phyloP scores from a whole-genome alignment of 2,888 invertebrate genomes.

The Sturmia bella region DNA sequence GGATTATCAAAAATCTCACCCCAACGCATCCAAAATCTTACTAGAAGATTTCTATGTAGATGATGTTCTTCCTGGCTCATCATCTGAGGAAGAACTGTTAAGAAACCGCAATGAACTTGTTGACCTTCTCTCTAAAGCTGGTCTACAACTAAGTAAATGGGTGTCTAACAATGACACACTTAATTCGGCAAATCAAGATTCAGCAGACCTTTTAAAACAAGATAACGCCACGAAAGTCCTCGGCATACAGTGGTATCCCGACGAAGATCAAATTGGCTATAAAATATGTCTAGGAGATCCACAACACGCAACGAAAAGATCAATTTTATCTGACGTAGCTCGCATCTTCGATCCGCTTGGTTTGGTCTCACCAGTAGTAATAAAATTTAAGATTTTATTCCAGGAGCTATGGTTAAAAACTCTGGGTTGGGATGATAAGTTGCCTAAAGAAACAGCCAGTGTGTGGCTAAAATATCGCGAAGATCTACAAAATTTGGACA shows the following conservation, averaged over 20 bases:
- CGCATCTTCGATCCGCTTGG: slow-evolving; percentile 66
- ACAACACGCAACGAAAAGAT: slow-evolving; percentile 4
- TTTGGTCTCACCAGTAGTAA: slow-evolving; percentile 52
- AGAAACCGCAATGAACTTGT: slow-evolving; percentile 43
- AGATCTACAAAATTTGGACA: background rate
- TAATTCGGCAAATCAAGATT: background rate
- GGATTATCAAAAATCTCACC: slow-evolving; percentile 52
- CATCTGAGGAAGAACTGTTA: slow-evolving; percentile 41
- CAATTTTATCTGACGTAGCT: slow-evolving; percentile 44
- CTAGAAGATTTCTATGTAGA: slow-evolving; percentile 67
- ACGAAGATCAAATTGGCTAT: slow-evolving; percentile 34
- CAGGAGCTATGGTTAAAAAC: slow-evolving; percentile 61
- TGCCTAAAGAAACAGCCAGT: slow-evolving; percentile 26
- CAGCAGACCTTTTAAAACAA: background rate
- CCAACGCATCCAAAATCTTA: slow-evolving; percentile 54
- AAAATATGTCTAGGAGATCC: slow-evolving; percentile 10
- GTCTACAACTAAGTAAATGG: slow-evolving; percentile 41
- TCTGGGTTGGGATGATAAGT: slow-evolving; percentile 61
- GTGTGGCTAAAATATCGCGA: slow-evolving; percentile 25
- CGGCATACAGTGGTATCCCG: slow-evolving; percentile 57
- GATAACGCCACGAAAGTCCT: slow-evolving; percentile 33
- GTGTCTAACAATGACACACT: slow-evolving; percentile 22
- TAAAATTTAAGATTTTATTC: slow-evolving; percentile 64
- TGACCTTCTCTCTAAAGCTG: slow-evolving; percentile 19
- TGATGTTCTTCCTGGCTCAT: slow-evolving; percentile 60